Evolutionary conservation across 2,113 vertebrate genomes (phyloP).

Genomic region (Holacanthus passer): DNA sequence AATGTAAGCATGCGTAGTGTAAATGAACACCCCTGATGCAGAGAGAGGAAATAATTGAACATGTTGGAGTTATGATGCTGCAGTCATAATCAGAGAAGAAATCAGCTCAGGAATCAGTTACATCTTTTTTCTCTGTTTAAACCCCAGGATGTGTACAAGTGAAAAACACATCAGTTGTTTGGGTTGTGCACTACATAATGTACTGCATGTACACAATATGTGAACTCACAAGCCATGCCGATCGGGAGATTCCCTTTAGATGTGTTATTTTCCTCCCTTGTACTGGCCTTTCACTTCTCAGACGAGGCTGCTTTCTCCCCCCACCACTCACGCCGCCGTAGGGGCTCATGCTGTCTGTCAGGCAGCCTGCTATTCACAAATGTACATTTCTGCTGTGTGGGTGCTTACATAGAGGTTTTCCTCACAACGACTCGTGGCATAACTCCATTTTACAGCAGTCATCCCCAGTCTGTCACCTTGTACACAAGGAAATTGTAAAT

Average conservation of each 20-base stretch:
- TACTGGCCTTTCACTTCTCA: constrained; percentile 31
- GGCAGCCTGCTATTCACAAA: constrained; percentile 58
- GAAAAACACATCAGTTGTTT: not conserved
- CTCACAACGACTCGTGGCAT: constrained; percentile 65
- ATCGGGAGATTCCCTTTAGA: not conserved
- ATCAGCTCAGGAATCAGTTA: not conserved
- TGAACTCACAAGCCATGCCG: constrained; percentile 23
- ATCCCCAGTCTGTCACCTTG: constrained; percentile 62
- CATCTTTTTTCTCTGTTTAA: not conserved
- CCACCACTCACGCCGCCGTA: not conserved
- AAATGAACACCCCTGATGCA: constrained; percentile 75
- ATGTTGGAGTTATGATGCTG: constrained; percentile 85
- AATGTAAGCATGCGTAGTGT: constrained; percentile 84
- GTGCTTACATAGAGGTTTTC: constrained; percentile 66
- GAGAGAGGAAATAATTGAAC: constrained; percentile 33
- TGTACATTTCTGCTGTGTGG: constrained; percentile 58
- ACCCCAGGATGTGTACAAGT: not conserved
- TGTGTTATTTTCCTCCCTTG: constrained; percentile 21
- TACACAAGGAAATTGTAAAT: constrained; percentile 59
- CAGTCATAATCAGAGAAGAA: constrained; percentile 69
- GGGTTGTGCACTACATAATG: not conserved
- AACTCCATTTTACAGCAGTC: constrained; percentile 74
- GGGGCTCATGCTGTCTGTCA: constrained; percentile 50
- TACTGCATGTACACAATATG: not conserved
- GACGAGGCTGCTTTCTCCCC: constrained; percentile 4